Base-by-base conservation (phyloP, 2,797 vertebrate genomes). In the Stomatorhinus walkeri region DNA sequence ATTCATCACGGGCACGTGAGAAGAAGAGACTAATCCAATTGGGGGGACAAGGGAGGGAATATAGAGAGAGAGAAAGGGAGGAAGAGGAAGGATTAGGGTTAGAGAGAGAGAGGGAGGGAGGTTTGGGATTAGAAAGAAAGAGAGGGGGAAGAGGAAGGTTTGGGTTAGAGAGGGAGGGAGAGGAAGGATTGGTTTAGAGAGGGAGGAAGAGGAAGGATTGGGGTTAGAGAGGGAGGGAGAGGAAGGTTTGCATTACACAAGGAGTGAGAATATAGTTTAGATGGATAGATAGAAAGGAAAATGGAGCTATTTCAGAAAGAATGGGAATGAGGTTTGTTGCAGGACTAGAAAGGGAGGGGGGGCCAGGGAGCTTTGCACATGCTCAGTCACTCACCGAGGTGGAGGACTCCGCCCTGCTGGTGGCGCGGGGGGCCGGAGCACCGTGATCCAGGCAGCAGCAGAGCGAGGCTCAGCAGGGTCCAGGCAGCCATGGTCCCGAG, bases 251-350 rank as follows among this genome's bases (percentile, higher is more conserved):
- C 3, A 28, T 19, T 19, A 68, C 12, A 36, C 32, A 22, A 48
- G 40, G 19, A 40, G 16, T 36, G 51, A 14, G 61, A 61, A 49
- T 22, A 49, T 5, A 4, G 43, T 22, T n/a, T 16, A 22, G 22
- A 24, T 86, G 86, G 32, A 36, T 83, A 72, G 64, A 14, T 56
- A 83, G 85, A 89, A 46, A 85, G 72, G 46, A n/a, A 87, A 61
- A 61, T 8, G n/a, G n/a, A 14, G 64, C 28, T 16, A 36, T 72
- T 72, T 72, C 64, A 72, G 64, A 72, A 72, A 72, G 64, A 72
- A 36, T 36, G 28, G 28, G 32, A 36, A 36, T 16, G 28, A 36
- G 64, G 64, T 36, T 36, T 72, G 64, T 36, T 72, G 64, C 28
- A 36, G 59, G 22, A 28, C 28, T 72, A 14, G 36, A 14, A 28